These are phyloP conservation scores for Gordius sp. DNA, from an alignment of 2,888 invertebrate species.

Conservation along the genomic window DNA sequence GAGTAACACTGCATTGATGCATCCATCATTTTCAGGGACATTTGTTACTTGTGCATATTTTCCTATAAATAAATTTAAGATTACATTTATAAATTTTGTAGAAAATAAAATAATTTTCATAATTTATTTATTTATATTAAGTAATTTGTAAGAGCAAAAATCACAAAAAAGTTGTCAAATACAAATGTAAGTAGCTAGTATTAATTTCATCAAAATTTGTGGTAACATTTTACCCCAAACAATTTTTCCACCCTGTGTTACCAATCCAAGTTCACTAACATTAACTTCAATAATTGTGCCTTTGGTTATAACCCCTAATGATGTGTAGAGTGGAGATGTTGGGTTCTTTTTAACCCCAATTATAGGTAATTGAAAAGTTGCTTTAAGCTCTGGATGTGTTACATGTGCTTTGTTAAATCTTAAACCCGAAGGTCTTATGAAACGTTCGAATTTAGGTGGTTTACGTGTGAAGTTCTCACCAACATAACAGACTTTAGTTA, in stretches of 20 bases:
- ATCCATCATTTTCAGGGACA: constrained; percentile 97
- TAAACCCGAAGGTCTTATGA: constrained; percentile 61
- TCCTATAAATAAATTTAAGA: constrained; percentile 23
- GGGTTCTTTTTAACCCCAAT: constrained; percentile 98
- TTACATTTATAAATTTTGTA: neutral
- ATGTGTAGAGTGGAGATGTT: constrained; percentile 80
- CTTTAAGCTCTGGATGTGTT: constrained; percentile 91
- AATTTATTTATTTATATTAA: neutral
- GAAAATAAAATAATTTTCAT: neutral
- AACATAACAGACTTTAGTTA: constrained; percentile 87
- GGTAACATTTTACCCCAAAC: constrained; percentile 51
- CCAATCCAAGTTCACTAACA: constrained; percentile 84
- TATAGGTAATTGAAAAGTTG: constrained; percentile 82
- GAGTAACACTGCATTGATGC: constrained; percentile 86
- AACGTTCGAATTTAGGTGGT: constrained; percentile 92
- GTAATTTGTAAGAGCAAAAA: neutral
- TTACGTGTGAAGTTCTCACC: constrained; percentile 94
- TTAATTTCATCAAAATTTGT: neutral
- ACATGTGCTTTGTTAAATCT: constrained; percentile 91
- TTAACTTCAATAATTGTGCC: constrained; percentile 38
- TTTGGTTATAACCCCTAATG: constrained; percentile 87
- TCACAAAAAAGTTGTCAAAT: neutral
- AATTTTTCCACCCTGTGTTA: constrained; percentile 92
- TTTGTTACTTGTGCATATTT: constrained; percentile 98
- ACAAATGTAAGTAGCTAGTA: too few relatives aligned